Percentiles rank a stretch among this genome's conserved stretches.
These are phyloP conservation scores for Eurypyga helias DNA, from an alignment of 2,113 vertebrate genomes.

Conservation along the genomic window DNA sequence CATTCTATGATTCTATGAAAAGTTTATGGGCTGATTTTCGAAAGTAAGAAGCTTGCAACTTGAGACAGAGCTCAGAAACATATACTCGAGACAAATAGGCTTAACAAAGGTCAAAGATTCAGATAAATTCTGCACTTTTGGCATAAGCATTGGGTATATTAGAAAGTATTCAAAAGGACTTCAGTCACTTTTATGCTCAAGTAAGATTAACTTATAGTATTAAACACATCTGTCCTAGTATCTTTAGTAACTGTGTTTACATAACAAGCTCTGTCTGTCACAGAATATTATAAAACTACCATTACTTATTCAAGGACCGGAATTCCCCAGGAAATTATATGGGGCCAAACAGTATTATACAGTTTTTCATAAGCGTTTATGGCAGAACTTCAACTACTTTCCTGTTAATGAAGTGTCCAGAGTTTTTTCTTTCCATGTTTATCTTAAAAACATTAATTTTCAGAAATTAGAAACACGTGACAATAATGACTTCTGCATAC, in stretches of 20 bases:
- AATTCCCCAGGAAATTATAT: constrained; percentile 70
- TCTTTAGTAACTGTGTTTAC: constrained; percentile 73
- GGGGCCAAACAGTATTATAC: constrained; percentile 66
- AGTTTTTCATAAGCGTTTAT: constrained; percentile 61
- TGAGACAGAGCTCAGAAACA: not conserved
- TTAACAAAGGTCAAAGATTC: constrained; percentile 7
- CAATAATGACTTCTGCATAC: constrained; percentile 37
- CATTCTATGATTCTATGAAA: not conserved
- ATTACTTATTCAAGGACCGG: constrained; percentile 56
- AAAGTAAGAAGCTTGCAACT: not conserved
- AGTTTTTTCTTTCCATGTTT: constrained; percentile 49
- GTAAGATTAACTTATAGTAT: constrained; percentile 19
- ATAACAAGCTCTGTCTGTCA: constrained; percentile 59
- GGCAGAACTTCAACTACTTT: constrained; percentile 77
- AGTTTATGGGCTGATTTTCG: not conserved
- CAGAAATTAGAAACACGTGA: constrained; percentile 73
- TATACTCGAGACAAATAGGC: not conserved
- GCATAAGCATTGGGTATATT: not conserved
- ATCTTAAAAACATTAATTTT: constrained; percentile 71
- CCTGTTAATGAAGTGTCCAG: constrained; percentile 59
- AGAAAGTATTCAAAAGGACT: not conserved
- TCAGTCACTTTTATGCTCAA: not conserved
- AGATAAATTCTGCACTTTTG: not conserved
- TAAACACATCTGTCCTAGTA: constrained; percentile 43
- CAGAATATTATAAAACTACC: constrained; percentile 60